Percentiles rank a stretch among this genome's conserved stretches.
phyloP scores from a whole-genome alignment of 2,797 vertebrate genomes.

The Remorina albescens region DNA sequence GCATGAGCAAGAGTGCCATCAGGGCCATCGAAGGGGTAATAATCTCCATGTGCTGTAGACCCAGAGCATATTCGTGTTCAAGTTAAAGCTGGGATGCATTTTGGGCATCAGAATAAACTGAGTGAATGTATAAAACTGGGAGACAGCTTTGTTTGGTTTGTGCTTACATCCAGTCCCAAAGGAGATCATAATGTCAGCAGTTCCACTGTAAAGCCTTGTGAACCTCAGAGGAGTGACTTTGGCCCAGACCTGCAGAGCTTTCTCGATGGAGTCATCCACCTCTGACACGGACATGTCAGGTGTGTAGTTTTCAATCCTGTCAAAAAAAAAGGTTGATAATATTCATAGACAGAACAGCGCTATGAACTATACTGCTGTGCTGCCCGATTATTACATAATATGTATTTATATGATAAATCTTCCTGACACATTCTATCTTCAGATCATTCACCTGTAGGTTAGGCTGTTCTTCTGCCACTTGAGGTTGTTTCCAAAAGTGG shows the following conservation, averaged over 20 bases:
- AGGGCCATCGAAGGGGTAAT: constrained; percentile 87
- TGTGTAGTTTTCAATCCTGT: constrained; percentile 91
- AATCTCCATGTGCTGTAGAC: constrained; percentile 70
- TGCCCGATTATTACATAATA: no score
- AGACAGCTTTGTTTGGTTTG: no score
- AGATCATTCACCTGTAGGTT: constrained; percentile 90
- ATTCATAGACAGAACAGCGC: background rate
- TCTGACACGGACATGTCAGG: constrained; percentile 89
- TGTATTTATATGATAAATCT: no score
- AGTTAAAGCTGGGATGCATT: no score
- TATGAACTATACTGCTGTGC: no score
- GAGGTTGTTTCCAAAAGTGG: constrained; percentile 70
- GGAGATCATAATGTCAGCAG: constrained; percentile 93
- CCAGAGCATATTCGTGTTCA: constrained; percentile 1
- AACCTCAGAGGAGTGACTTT: constrained; percentile 90
- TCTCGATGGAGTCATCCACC: constrained; percentile 88
- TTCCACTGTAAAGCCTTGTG: constrained; percentile 83
- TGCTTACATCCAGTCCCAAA: constrained; percentile 79
- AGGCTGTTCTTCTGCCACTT: constrained; percentile 88
- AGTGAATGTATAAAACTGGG: no score
- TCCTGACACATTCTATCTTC: no score
- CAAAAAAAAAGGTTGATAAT: background rate
- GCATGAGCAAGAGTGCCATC: constrained; percentile 88
- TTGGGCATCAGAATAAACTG: no score
- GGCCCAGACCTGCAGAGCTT: constrained; percentile 91